These are phyloP conservation scores for Hyposoter dolosus DNA, from an alignment of 2,888 invertebrate species.

Conservation along the genomic window DNA sequence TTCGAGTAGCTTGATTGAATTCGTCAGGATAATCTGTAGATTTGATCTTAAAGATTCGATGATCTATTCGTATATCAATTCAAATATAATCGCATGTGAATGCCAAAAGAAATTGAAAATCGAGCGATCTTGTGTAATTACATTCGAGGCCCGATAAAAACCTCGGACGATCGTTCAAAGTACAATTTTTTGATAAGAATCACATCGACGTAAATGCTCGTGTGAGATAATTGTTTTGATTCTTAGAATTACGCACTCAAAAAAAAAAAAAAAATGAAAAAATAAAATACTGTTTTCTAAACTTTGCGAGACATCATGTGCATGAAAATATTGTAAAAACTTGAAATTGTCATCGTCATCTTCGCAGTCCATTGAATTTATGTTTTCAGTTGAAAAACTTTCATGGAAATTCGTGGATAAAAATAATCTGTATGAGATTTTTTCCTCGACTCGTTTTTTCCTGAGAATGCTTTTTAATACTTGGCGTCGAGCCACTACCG, in stretches of 20 bases:
- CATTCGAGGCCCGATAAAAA: neutral
- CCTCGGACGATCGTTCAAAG: neutral
- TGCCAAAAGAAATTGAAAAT: neutral
- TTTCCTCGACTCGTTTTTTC: no score
- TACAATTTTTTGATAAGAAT: neutral
- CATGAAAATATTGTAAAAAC: neutral
- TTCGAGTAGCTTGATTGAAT: constrained; percentile 5
- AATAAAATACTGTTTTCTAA: neutral
- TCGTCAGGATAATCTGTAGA: neutral
- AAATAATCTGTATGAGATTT: no score
- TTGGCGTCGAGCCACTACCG: no score
- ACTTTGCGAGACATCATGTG: no score
- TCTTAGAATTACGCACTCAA: neutral
- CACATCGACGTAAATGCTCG: neutral
- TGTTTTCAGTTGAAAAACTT: no score
- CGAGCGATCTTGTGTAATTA: neutral
- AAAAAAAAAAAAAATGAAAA: neutral
- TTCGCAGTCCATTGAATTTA: no score
- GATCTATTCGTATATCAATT: neutral
- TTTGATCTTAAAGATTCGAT: neutral
- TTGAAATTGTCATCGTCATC: no score
- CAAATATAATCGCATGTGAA: neutral
- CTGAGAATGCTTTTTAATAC: no score
- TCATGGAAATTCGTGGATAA: no score
- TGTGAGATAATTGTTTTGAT: neutral